Base-by-base conservation (phyloP, 2,888 invertebrate genomes). In the Polylopha cassiicola region DNA sequence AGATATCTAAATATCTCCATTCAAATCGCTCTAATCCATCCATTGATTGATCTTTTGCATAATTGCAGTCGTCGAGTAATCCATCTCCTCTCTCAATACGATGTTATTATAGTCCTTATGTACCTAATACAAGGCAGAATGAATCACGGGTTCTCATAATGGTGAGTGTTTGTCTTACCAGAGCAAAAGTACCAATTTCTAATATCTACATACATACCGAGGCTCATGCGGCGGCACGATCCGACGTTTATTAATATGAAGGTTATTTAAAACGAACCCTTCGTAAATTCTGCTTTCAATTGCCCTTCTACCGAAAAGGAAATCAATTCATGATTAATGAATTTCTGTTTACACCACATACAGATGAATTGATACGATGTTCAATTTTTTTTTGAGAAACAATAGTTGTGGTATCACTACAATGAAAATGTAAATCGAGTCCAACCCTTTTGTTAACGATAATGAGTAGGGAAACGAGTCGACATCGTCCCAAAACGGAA, bases 371-470 rank as follows among this genome's bases (percentile, higher is more conserved):
- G 7, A 2, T 10, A 11, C 20, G n/a, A 22, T 1, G 22, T 11
- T n/a, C 18, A 11, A 6, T 13, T 17, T 34, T 41, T 32, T 27
- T 33, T 34, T 9, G 14, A 20, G 42, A 55, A 50, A 57, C 52
- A 57, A 65, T 59, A 58, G 53, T 46, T 46, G 43, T 37, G 36
- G 45, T 51, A 57, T 58, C 53, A 59, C 53, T 52, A 32, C 57
- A 52, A 64, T 59, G 62, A 65, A 41, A 74, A 73, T 71, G 70
- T 70, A 71, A 73, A 73, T 72, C 65, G 62, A 57, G 55, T 61
- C 60, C 59, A 68, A 70, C 64, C 73, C 72, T 70, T 72, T 69
- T 68, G 69, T 72, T 68, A 69, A 70, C 62, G 61, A 69, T 70
- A 73, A 76, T 69, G 69, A 69, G 61, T 47, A 58, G 53, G 62